phyloP scores from a whole-genome alignment of 2,888 invertebrate species.

The Orthonychiurus folsomi region DNA sequence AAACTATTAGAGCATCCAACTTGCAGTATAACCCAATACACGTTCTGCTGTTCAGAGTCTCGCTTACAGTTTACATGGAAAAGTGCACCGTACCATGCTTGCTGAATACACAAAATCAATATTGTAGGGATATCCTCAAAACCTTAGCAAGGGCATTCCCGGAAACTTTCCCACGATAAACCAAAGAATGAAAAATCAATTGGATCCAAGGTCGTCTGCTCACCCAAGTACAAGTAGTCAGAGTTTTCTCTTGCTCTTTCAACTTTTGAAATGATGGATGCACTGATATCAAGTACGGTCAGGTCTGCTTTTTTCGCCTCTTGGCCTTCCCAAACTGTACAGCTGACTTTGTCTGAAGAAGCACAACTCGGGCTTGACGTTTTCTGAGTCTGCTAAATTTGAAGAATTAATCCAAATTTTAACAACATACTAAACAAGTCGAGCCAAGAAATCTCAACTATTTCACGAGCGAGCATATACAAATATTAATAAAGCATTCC shows the following conservation, averaged over 20 bases:
- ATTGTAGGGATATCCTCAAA: too few relatives aligned
- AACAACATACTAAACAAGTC: slow-evolving; percentile 1
- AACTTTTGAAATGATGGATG: slow-evolving; percentile 83
- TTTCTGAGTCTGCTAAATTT: slow-evolving; percentile 55
- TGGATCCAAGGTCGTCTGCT: slow-evolving; percentile 9
- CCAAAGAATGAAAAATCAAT: background rate
- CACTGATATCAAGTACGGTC: slow-evolving; percentile 88
- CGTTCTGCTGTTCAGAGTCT: too few relatives aligned
- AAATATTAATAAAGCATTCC: too few relatives aligned
- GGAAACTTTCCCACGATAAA: background rate
- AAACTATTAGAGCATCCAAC: too few relatives aligned
- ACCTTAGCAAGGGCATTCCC: background rate
- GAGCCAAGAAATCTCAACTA: too few relatives aligned
- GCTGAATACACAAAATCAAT: too few relatives aligned
- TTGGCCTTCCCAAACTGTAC: slow-evolving; percentile 86
- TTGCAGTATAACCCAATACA: too few relatives aligned
- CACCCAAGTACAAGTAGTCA: slow-evolving; percentile 67
- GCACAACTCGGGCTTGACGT: slow-evolving; percentile 61
- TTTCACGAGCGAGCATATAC: too few relatives aligned
- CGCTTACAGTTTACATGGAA: too few relatives aligned
- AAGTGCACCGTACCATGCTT: too few relatives aligned
- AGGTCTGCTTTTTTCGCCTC: slow-evolving; percentile 87
- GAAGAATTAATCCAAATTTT: background rate
- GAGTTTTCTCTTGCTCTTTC: slow-evolving; percentile 69
- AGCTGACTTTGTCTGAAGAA: slow-evolving; percentile 80